These are phyloP conservation scores for Sinocyclocheilus maitianheensis DNA, from an alignment of 2,113 vertebrate genomes.

Conservation along the genomic window DNA sequence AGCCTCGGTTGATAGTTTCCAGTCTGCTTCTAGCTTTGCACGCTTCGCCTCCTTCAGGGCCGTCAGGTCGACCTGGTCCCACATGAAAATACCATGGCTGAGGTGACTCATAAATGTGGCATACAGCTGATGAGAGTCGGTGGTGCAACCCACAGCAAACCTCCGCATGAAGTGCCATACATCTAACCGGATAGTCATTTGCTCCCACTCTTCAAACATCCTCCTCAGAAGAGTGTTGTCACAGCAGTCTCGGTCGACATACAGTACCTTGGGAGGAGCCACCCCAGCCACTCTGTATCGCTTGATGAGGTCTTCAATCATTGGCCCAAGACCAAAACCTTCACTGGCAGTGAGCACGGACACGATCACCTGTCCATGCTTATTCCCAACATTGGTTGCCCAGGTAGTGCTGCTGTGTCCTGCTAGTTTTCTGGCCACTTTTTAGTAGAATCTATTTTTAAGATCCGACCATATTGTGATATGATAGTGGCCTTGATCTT, in stretches of 20 bases:
- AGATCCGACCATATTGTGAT: neutral
- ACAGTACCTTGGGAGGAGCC: neutral
- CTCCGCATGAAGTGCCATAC: neutral
- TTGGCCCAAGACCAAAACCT: neutral
- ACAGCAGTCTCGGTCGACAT: neutral
- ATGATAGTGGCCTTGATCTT: neutral
- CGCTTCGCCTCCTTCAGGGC: neutral
- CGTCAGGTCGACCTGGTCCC: neutral
- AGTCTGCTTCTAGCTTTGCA: neutral
- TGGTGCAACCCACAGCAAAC: neutral
- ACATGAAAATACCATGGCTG: too few species aligned
- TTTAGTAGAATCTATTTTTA: neutral
- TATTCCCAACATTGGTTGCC: neutral
- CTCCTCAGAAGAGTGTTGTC: neutral
- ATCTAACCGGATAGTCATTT: neutral
- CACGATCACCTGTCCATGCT: neutral
- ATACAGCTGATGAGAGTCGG: too few species aligned
- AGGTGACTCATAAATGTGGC: too few species aligned
- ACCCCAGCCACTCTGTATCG: too few species aligned
- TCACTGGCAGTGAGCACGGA: neutral
- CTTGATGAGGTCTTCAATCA: neutral
- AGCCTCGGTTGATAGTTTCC: too few species aligned
- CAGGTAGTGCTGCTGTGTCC: neutral
- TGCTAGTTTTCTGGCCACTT: slow-evolving; percentile 4
- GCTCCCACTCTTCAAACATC: neutral